Evolutionary conservation across 2,113 vertebrate genomes (phyloP), one percentile per base, ranked within the genome.

Genomic region (Leiothrix lutea): DNA sequence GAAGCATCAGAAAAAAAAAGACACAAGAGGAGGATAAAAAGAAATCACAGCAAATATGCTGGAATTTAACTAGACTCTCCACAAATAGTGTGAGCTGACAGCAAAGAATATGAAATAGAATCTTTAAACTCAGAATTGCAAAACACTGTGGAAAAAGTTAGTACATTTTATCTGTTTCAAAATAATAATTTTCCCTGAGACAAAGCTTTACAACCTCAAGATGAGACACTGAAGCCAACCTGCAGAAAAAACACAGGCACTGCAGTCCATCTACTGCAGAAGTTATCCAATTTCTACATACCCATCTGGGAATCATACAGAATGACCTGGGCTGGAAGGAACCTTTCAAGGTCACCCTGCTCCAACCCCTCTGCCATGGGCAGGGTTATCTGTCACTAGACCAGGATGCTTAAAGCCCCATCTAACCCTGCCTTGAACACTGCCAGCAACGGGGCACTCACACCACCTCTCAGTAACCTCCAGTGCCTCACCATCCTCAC

Each of bases 271-370:
- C 29, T 51, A 28, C 0, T 75, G 17, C 36, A 36, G 14, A 62
- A 51, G 4, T 67, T 67, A 72, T 0, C 7, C 6, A 4, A 24
- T 28, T 82, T 50, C 44, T 74, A 51, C 3, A 0, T 8, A 61
- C 2, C 48, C 11, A 2, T 42, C n/a, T 38, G 28, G 19, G 14
- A 80, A 62, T 24, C 28, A 19, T 2, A 15, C 0, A 61, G 15
- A 77, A 51, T 9, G 5, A 40, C 51, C 31, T 16, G 7, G 13
- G 31, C 2, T 51, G n/a, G 31, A 78, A 57, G 8, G 4, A 4
- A 47, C 29, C 15, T 66, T 81, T 29, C 16, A n/a, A 58, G 14
- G 20, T 24, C 31, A 67, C 4, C 18, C 51, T 9, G 1, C 33
- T 51, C 44, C 31, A 88, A 40, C 1, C 1, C 8, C 44, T 14